These are phyloP conservation scores for Arrhamphus sclerolepis DNA, from an alignment of 2,797 vertebrate genomes.

Conservation along the genomic window DNA sequence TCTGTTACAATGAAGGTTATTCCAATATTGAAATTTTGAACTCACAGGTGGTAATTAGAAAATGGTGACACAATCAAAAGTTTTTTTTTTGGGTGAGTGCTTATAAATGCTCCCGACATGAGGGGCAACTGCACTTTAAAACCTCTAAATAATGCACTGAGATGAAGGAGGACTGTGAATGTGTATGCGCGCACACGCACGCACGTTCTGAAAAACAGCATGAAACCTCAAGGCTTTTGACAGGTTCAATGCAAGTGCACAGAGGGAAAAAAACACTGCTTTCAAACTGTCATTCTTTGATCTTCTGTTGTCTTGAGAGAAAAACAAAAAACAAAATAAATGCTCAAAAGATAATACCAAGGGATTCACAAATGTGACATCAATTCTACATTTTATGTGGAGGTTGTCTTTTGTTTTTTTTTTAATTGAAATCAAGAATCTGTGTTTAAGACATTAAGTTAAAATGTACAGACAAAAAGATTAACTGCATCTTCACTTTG, in stretches of 20 bases:
- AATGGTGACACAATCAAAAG: not conserved
- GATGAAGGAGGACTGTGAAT: no score
- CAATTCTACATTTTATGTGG: no score
- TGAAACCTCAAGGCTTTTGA: constrained; percentile 42
- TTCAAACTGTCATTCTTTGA: not conserved
- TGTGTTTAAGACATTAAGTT: no score
- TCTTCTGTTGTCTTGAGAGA: not conserved
- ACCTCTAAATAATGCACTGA: not conserved
- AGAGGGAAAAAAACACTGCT: not conserved
- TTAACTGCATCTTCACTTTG: no score
- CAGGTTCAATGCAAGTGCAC: constrained; percentile 70
- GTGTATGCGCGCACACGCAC: constrained; percentile 30
- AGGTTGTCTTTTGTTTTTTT: no score
- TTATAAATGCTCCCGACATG: not conserved
- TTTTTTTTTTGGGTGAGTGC: not conserved
- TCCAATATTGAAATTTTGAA: not conserved
- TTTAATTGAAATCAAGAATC: no score
- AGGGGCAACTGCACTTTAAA: constrained; percentile 28
- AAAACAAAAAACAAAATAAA: no score
- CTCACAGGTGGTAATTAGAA: not conserved
- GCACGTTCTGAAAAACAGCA: constrained; percentile 47
- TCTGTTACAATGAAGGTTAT: not conserved
- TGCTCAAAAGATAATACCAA: no score
- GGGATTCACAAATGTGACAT: no score
- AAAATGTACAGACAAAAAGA: no score